These are phyloP conservation scores for Meandrusa payeni DNA, from an alignment of 2,888 invertebrate species.

Conservation along the genomic window DNA sequence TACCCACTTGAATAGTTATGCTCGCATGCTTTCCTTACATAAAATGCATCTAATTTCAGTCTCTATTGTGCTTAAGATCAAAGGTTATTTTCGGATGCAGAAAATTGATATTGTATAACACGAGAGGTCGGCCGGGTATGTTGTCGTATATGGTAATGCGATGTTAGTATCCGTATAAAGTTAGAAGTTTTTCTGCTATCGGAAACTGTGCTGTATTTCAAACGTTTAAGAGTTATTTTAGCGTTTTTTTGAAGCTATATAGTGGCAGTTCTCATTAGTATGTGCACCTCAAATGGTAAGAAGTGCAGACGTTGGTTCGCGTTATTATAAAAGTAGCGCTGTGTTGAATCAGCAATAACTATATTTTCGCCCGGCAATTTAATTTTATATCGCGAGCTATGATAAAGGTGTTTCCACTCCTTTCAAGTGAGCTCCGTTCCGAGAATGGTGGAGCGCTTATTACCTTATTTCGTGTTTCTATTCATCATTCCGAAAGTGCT, in stretches of 20 bases:
- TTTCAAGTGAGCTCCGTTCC: conserved; percentile 5
- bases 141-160: conserved; percentile 14
- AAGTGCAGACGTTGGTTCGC: conserved; percentile 10
- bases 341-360: conserved; percentile 14
- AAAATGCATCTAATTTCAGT: conserved; percentile 3
- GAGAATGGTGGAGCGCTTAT: conserved; percentile 7
- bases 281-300: conserved; percentile 15
- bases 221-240: neutral
- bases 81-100: conserved; percentile 17
- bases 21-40: neutral
- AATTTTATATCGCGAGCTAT: conserved; percentile 12
- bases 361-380: conserved; percentile 18
- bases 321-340: conserved; percentile 7
- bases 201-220: conserved; percentile 1
- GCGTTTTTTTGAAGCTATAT: neutral
- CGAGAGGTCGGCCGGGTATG: conserved; percentile 7
- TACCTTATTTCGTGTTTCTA: conserved; percentile 17
- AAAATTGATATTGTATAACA: conserved; percentile 10
- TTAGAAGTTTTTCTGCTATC: neutral
- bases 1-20: conserved; percentile 12
- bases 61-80: conserved; percentile 9
- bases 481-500: conserved; percentile 12
- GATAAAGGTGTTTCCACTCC: conserved; percentile 11
- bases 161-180: conserved; percentile 5
- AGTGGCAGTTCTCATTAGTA: conserved; percentile 11